Conservation (phyloP, 2,113 vertebrate genomes). For the Nannospalax galili region DNA sequence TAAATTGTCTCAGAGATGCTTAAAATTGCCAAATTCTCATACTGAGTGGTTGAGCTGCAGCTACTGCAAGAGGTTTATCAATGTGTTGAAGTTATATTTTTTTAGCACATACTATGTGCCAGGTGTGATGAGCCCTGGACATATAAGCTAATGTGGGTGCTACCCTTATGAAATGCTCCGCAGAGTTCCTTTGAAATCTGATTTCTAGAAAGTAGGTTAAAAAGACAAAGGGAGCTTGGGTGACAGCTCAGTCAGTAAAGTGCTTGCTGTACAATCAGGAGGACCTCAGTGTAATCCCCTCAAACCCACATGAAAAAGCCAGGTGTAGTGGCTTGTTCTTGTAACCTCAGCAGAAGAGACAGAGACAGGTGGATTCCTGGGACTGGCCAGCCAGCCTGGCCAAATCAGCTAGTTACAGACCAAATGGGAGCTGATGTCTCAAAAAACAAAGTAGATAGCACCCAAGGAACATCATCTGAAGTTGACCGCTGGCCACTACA, state of each 20-base stretch:
- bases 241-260: not conserved
- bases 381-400: not conserved
- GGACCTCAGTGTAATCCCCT: too few species aligned
- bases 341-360: too few species aligned
- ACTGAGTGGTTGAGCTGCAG: not conserved
- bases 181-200: slow-evolving; percentile 15
- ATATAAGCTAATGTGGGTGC: not conserved
- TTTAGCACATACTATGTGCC: not conserved
- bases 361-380: too few species aligned
- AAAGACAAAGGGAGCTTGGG: not conserved
- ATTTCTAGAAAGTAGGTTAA: not conserved
- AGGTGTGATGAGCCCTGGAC: not conserved
- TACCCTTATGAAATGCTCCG: not conserved
- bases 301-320: not conserved
- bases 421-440: not conserved
- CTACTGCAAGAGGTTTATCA: not conserved
- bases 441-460: not conserved
- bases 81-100: slow-evolving; percentile 1
- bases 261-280: not conserved
- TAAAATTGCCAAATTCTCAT: slow-evolving; percentile 12
- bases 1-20: slow-evolving; percentile 46
- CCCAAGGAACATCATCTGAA: not conserved
- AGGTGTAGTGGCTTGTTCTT: not conserved
- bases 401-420: not conserved
- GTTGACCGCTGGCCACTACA: not conserved